Base-by-base conservation (phyloP, 2,113 vertebrate species). In the Anguilla japonica region DNA sequence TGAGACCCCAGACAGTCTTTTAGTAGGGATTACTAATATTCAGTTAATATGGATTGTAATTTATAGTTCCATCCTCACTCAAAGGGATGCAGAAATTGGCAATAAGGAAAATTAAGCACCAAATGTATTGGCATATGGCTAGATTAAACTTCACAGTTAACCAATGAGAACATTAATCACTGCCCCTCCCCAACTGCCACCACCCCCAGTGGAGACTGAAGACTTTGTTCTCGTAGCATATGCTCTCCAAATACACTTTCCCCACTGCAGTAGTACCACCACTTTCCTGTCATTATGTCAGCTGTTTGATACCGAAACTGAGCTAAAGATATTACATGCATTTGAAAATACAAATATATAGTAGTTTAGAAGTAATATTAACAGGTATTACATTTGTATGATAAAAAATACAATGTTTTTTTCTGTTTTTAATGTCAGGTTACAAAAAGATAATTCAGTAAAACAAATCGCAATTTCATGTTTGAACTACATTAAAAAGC, bases 101-200 rank as follows among this genome's bases (percentile, higher is more conserved):
- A 83, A 63, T 83, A 83, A 83, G 82, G 82, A 83, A 83, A 83
- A 83, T 83, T 83, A 60, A 83, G 82, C 82, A 83, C 82, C n/a
- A 60, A 83, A 83, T 83, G 29, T 83, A 83, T 83, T 83, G 82
- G 41, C 82, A 83, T 83, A 83, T 83, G 82, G 11, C 85, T 79
- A 71, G 87, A 56, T 46, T 63, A 89, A 91, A 86, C 57, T 43
- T 63, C 57, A 81, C 16, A n/a, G 43, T 82, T 83, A 83, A 83
- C 50, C 82, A 46, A 60, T 39, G 82, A 60, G 82, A 83, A 83
- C 82, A 83, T 83, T 83, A 83, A 83, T 83, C 82, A 83, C 43
- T 46, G 4, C 43, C 43, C 43, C 43, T 8, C 43, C 43, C 43
- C 34, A 34, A 34, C 34, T 34, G 34, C 43, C 43, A 6, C 43